These are phyloP conservation scores for Clanis bilineata DNA, from an alignment of 2,888 invertebrate species.

Conservation along the genomic window DNA sequence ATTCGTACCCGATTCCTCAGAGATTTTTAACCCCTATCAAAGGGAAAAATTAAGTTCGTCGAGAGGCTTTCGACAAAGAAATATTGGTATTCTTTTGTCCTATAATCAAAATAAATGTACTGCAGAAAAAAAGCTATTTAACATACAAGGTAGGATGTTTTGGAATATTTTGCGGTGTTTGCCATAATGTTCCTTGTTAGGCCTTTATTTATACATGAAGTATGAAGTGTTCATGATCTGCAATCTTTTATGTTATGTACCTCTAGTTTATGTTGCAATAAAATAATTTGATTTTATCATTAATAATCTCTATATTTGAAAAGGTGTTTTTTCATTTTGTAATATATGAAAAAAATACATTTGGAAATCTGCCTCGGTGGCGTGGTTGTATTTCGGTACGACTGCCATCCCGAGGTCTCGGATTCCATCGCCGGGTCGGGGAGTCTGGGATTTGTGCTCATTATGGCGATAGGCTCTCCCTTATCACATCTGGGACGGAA, in stretches of 20 bases:
- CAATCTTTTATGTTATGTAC: not conserved
- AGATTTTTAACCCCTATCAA: constrained; percentile 11
- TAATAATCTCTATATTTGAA: no score
- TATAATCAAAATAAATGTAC: not conserved
- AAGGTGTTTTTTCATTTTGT: no score
- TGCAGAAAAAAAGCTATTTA: not conserved
- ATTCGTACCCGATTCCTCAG: not conserved
- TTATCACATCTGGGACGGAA: no score
- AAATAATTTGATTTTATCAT: not conserved
- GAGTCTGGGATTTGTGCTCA: no score
- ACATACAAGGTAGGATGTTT: not conserved
- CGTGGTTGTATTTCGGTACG: no score
- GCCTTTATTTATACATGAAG: not conserved
- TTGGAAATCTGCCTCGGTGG: no score
- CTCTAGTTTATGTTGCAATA: not conserved
- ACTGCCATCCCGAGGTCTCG: no score
- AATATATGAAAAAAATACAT: no score
- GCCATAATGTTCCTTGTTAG: not conserved
- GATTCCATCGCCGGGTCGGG: no score
- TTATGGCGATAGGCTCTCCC: no score
- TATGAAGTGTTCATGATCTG: not conserved
- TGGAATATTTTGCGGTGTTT: not conserved
- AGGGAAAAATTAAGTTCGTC: not conserved
- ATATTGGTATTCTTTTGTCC: not conserved
- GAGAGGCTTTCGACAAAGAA: not conserved